Percentiles rank a stretch among this genome's conserved stretches.
Conservation (phyloP, 2,113 vertebrate genomes). For the Clarias gariepinus region DNA sequence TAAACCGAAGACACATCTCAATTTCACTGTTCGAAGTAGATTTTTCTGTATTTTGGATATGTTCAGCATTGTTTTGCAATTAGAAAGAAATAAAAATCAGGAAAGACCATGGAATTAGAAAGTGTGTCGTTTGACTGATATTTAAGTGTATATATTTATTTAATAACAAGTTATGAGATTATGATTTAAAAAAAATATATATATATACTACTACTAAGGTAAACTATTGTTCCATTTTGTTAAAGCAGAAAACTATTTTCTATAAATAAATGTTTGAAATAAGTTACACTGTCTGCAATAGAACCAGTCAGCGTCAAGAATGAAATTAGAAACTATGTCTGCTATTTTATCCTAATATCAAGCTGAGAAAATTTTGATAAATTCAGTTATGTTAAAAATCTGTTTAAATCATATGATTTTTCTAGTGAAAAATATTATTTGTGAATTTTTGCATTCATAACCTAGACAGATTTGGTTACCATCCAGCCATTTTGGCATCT, state of each 20-base stretch:
- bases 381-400: not conserved
- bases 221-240: not conserved
- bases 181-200: not conserved
- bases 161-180: not conserved
- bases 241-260: not conserved
- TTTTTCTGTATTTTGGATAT: too few relatives aligned
- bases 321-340: not conserved
- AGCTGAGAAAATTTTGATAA: not conserved
- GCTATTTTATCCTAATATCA: not conserved
- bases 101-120: too few relatives aligned
- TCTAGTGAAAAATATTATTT: not conserved
- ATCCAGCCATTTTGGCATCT: not conserved
- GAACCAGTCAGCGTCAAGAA: not conserved
- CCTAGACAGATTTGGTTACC: not conserved
- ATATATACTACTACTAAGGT: not conserved
- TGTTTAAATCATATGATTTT: not conserved
- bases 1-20: too few relatives aligned
- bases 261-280: not conserved
- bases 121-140: too few relatives aligned
- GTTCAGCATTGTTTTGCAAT: too few relatives aligned
- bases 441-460: not conserved
- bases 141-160: too few relatives aligned
- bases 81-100: too few relatives aligned
- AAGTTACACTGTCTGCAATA: not conserved
- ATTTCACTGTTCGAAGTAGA: too few relatives aligned